Percentiles rank a stretch among this genome's conserved stretches.
Evolutionary conservation across 2,888 invertebrate genomes (phyloP).

Genomic region (Drosophila subquinaria): DNA sequence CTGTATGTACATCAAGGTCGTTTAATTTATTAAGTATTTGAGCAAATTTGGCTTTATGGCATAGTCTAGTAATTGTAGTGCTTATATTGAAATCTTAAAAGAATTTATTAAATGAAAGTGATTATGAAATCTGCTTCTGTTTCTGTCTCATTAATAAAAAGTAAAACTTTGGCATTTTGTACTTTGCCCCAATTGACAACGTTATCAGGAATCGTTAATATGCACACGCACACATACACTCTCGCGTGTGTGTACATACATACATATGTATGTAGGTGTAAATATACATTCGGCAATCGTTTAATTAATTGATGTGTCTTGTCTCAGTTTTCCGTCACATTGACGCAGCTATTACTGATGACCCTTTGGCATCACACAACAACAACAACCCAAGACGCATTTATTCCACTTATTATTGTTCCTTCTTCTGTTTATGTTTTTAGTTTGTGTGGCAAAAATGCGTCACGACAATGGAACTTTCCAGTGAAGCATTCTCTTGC

Average conservation of each 20-base stretch:
- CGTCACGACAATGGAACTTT: constrained; percentile 23
- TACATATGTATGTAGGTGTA: constrained; percentile 5
- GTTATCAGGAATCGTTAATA: constrained; percentile 38
- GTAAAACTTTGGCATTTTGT: constrained; percentile 49
- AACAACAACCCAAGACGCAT: constrained; percentile 19
- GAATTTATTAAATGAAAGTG: constrained; percentile 51
- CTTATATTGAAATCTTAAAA: constrained; percentile 15
- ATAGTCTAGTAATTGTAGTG: constrained; percentile 27
- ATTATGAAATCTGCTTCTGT: constrained; percentile 23
- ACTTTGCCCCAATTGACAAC: constrained; percentile 42
- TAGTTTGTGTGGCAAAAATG: constrained; percentile 3
- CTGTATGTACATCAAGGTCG: constrained; percentile 5
- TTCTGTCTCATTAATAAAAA: constrained; percentile 23
- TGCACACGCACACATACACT: not conserved
- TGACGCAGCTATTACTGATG: constrained; percentile 52
- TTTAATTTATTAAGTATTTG: constrained; percentile 26
- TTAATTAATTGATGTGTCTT: constrained; percentile 37
- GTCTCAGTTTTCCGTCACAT: constrained; percentile 60
- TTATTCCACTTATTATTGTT: constrained; percentile 14
- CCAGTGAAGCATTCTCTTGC: constrained; percentile 21
- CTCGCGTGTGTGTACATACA: not conserved
- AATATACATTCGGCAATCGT: constrained; percentile 4
- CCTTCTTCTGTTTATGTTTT: constrained; percentile 9
- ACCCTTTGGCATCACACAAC: constrained; percentile 42
- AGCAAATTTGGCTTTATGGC: constrained; percentile 13